Conservation (phyloP, 1,140 invertebrate species). For the Magallana ariakensis region DNA sequence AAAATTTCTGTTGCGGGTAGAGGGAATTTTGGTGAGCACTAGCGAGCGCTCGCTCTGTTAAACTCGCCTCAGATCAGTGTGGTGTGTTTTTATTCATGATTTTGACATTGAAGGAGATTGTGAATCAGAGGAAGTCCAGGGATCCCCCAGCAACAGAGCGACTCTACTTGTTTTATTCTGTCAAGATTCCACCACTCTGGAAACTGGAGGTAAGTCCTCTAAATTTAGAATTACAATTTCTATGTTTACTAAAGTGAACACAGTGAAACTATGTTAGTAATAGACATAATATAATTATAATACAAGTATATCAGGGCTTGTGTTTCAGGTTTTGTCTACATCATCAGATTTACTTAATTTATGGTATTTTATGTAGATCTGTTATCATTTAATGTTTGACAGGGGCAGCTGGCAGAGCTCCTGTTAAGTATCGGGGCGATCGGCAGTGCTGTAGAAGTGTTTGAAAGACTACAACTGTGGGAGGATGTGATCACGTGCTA, state of each 20-base stretch:
- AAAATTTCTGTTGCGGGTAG: neutral
- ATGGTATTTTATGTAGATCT: too few relatives aligned
- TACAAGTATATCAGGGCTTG: too few relatives aligned
- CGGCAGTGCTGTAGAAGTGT: slow-evolving; percentile 93
- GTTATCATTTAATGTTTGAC: neutral
- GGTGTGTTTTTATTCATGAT: neutral
- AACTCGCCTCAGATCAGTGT: too few relatives aligned
- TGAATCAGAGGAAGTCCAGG: slow-evolving; percentile 82
- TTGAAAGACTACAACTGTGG: slow-evolving; percentile 90
- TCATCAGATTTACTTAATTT: too few relatives aligned
- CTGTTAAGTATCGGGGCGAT: slow-evolving; percentile 89
- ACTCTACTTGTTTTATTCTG: slow-evolving; percentile 81
- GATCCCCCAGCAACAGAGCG: slow-evolving; percentile 80
- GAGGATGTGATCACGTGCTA: slow-evolving; percentile 96
- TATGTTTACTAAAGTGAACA: too few relatives aligned
- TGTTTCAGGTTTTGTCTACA: too few relatives aligned
- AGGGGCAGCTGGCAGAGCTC: slow-evolving; percentile 87
- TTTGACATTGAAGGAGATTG: slow-evolving; percentile 83
- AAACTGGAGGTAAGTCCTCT: slow-evolving; percentile 81
- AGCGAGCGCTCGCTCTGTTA: neutral
- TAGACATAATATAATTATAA: too few relatives aligned
- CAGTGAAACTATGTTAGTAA: too few relatives aligned
- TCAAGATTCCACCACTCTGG: slow-evolving; percentile 86
- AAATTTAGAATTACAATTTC: too few relatives aligned
- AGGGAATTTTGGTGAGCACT: neutral